Conservation (phyloP, 2,113 vertebrate species). For the Scomber scombrus region DNA sequence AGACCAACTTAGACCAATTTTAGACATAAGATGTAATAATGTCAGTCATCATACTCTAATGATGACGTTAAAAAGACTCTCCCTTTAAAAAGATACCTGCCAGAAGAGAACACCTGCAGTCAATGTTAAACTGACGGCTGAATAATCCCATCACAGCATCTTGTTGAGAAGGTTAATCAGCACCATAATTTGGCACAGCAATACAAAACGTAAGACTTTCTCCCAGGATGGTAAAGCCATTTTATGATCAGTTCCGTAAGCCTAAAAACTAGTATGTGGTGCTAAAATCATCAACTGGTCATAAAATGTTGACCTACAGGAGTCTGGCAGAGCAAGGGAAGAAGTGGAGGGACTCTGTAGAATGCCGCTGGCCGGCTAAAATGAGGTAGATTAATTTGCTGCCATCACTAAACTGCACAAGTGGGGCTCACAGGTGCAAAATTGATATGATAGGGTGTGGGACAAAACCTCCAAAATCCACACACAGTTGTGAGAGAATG, state of each 20-base stretch:
- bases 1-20: slow-evolving; percentile 14
- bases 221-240: slow-evolving; percentile 10
- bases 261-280: slow-evolving; percentile 3
- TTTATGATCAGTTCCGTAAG: slow-evolving; percentile 16
- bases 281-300: slow-evolving; percentile 7
- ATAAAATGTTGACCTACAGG: background rate
- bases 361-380: slow-evolving; percentile 52
- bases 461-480: background rate
- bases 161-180: background rate
- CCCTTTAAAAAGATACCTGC: slow-evolving; percentile 3
- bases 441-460: background rate
- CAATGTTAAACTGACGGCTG: background rate
- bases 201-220: background rate
- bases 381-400: slow-evolving; percentile 84
- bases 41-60: slow-evolving; percentile 5
- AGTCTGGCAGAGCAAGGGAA: slow-evolving; percentile 28
- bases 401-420: slow-evolving; percentile 30
- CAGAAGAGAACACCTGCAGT: background rate
- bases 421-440: slow-evolving; percentile 14
- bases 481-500: slow-evolving; percentile 5
- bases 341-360: slow-evolving; percentile 35
- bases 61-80: slow-evolving; percentile 1
- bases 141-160: background rate
- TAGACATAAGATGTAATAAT: slow-evolving; percentile 13
- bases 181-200: background rate